Percentiles rank a stretch among this genome's conserved stretches.
phyloP scores from a whole-genome alignment of 2,888 invertebrate genomes.

The Periphyllus acericola region DNA sequence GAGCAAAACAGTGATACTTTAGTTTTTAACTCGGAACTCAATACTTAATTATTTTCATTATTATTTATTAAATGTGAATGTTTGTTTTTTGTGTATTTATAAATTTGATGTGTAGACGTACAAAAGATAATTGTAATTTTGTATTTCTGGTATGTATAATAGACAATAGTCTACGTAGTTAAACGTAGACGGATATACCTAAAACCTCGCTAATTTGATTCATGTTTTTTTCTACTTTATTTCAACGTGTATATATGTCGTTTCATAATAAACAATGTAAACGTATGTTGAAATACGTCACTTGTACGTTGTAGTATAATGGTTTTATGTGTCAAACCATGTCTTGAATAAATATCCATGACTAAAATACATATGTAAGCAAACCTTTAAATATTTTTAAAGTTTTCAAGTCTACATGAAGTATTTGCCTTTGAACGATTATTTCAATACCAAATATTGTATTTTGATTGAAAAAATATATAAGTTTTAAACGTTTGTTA shows the following conservation, averaged over 20 bases:
- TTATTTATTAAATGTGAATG: conserved; percentile 9
- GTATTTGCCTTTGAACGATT: neutral
- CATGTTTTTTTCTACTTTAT: conserved; percentile 32
- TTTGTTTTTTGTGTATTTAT: conserved; percentile 39
- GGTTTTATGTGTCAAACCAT: neutral
- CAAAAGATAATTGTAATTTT: conserved; percentile 26
- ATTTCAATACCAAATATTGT: neutral
- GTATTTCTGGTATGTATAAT: neutral
- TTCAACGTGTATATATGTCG: conserved; percentile 30
- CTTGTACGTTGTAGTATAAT: neutral
- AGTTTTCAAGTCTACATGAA: neutral
- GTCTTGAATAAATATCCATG: neutral
- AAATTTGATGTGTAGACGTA: neutral
- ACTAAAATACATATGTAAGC: neutral
- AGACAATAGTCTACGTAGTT: neutral
- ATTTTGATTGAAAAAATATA: neutral
- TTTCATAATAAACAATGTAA: conserved; percentile 38
- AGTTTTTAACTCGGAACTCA: conserved; percentile 19
- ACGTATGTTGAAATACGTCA: conserved; percentile 1
- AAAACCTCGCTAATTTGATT: conserved; percentile 41
- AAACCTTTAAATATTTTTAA: neutral
- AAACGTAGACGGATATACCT: neutral
- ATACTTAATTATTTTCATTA: conserved; percentile 13
- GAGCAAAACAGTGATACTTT: neutral
- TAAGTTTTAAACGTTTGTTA: neutral